Evolutionary conservation across 2,888 invertebrate species (phyloP), one percentile per base, ranked within the genome.

Genomic region (Agriopis aurantiaria): DNA sequence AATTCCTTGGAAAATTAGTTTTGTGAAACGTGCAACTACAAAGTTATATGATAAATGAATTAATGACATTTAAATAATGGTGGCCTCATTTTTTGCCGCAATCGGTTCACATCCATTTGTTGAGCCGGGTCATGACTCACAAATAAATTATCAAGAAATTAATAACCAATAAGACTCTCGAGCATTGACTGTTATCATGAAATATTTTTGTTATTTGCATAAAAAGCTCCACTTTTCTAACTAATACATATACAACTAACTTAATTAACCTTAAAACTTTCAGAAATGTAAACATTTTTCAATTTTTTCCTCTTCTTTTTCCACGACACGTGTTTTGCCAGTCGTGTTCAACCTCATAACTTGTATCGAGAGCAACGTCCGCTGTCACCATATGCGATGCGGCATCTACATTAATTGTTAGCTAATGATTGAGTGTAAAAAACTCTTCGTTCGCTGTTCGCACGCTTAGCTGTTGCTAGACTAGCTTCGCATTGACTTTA

Each of bases 381-480:
- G 79, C 75, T 81, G 82, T 80, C 78, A 69, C 81, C 78, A 80
- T 81, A 82, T 82, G 83, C 78, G 75, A 81, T 82, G 83, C 78
- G 74, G 78, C 77, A 77, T 77, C 79, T 82, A 79, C 82, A 84
- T 86, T 89, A 90, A 90, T 90, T 90, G 88, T 88, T 82, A 80
- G 81, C 83, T 88, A 89, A 90, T 90, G 88, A 88, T 87, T 80
- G 80, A 75, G 60, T 76, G 83, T 79, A 89, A 89, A 89, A 89
- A 88, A 82, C 75, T 69, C 79, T 78, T 77, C 66, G 75, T 77
- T 70, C 68, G 75, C 72, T 75, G 85, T 85, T 90, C 90, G 81
- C 90, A 89, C 88, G 89, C 85, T 85, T 80, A 80, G 77, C 71
- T 73, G 73, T 70, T 72, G 58, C 58, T 74, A 63, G 67, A 67